These are phyloP conservation scores for Siphonodentalium dalli DNA, from an alignment of 2,888 invertebrate genomes.

Conservation along the genomic window DNA sequence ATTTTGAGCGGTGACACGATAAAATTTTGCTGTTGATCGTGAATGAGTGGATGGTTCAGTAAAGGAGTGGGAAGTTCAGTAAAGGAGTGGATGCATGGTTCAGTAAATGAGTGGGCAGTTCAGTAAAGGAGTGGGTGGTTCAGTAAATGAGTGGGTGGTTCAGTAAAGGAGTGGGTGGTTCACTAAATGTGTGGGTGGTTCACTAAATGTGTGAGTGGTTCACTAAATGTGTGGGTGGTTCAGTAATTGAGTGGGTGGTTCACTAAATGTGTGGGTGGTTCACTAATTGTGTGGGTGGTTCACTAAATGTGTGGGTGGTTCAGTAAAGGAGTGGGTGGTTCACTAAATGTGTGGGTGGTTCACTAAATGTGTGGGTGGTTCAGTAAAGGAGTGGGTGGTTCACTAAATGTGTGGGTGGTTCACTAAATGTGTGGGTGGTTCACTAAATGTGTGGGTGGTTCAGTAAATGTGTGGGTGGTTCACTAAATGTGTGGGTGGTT, in stretches of 20 bases:
- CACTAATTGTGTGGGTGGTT: neutral
- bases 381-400: neutral
- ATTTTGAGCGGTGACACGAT: no score
- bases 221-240: neutral
- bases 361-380: conserved; percentile 1
- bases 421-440: conserved; percentile 1
- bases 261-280: neutral
- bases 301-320: conserved; percentile 1
- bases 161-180: conserved; percentile 1
- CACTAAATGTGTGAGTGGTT: conserved; percentile 2
- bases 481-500: neutral
- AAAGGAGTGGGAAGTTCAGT: conserved; percentile 6
- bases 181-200: conserved; percentile 6
- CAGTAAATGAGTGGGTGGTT: neutral
- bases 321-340: neutral
- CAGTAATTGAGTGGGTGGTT: conserved; percentile 1
- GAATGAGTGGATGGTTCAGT: conserved; percentile 10
- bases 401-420: neutral
- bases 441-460: neutral
- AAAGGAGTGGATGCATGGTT: conserved; percentile 1
- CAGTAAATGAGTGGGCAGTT: neutral
- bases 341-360: neutral
- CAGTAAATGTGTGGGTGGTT: neutral
- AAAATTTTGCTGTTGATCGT: neutral
- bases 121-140: neutral